These are phyloP conservation scores for Triplophysa bombifrons DNA, from an alignment of 2,797 vertebrate species.

Conservation along the genomic window DNA sequence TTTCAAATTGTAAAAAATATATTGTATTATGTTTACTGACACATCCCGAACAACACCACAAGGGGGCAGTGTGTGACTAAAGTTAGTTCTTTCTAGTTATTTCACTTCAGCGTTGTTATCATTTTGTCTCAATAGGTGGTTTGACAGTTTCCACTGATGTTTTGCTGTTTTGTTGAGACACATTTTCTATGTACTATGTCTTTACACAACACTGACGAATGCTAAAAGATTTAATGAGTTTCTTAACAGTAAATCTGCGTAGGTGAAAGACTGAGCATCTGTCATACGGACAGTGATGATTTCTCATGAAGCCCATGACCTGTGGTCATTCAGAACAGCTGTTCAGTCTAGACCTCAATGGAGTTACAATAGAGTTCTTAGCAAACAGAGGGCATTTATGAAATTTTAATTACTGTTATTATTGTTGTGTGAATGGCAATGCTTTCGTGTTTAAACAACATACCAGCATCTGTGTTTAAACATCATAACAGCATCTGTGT, in stretches of 20 bases:
- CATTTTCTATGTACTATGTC: neutral
- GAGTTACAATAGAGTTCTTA: neutral
- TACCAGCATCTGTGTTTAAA: neutral
- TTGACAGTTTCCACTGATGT: conserved; percentile 9
- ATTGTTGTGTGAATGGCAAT: conserved; percentile 2
- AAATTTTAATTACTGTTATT: conserved; percentile 1
- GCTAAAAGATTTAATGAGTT: neutral
- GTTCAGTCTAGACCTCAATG: conserved; percentile 12
- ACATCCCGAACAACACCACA: conserved; percentile 20
- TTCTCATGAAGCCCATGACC: conserved; percentile 12
- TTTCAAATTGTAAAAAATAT: too few relatives aligned
- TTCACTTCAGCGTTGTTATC: neutral
- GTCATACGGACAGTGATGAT: neutral
- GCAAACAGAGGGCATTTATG: neutral
- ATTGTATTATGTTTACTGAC: neutral
- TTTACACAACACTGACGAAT: conserved; percentile 14
- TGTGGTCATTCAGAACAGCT: conserved; percentile 32
- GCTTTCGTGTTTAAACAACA: neutral
- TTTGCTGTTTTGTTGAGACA: conserved; percentile 16
- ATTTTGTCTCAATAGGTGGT: neutral
- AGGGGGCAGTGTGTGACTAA: conserved; percentile 45
- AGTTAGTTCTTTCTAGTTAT: neutral
- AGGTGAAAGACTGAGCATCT: conserved; percentile 21
- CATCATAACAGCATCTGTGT: neutral
- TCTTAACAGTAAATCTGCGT: neutral